Base-by-base conservation (phyloP, 2,888 invertebrate species). In the Drosophila melanosoma region DNA sequence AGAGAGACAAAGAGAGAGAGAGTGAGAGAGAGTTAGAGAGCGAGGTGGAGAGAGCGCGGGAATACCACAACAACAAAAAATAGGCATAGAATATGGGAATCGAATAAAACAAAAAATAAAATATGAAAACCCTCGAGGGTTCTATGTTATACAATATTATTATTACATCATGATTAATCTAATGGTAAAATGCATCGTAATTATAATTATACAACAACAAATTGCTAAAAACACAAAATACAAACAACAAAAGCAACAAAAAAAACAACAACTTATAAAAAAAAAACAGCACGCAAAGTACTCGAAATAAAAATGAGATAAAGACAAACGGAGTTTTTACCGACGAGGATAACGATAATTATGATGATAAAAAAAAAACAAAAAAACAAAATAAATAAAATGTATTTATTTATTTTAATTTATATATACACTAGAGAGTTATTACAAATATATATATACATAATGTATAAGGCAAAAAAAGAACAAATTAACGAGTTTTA, bases 321-420 rank as follows among this genome's bases (percentile, higher is more conserved):
- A 82, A 90, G 82, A 80, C 76, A 85, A 82, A 87, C 80, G 72
- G 73, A 76, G 84, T 88, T 87, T 83, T 86, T 88, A 86, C 79
- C 79, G 86, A 87, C 79, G 79, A 85, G 82, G 48, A 83, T 80
- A 76, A 81, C 62, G 79, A 83, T 85, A 75, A 77, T 80, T 76
- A 84, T 81, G 71, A 79, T 84, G 66, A 85, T 82, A 68, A 83
- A 76, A 66, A 73, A 57, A 72, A 75, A 53, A 60, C 71, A 32
- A 67, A 64, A 70, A 49, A 63, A 57, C 49, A 57, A 75, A 86
- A 84, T 78, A 86, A 85, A 86, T 86, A 91, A 91, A 92, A 91
- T 91, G 91, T 91, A 92, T 91, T 91, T 92, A 92, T 92, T 92
- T 92, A 92, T 92, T 92, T 92, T 92, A 92, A 92, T 92, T 92